Conservation (phyloP, 2,113 vertebrate genomes). For the Kobus ellipsiprymnus region DNA sequence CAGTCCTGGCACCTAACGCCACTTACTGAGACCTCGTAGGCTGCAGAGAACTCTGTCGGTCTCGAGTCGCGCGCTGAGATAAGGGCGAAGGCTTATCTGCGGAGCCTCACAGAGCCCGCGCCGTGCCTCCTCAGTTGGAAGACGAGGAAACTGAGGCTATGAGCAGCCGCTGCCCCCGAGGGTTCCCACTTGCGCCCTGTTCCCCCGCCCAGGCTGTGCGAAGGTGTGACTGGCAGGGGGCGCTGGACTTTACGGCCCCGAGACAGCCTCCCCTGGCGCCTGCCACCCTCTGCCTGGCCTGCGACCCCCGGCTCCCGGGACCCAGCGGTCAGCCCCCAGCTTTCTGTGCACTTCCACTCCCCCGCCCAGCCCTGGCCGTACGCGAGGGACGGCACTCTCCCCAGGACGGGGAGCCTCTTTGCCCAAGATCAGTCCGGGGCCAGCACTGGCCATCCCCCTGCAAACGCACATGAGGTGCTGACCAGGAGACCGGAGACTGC, state of each 20-base stretch:
- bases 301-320: background rate
- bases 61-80: background rate
- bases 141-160: background rate
- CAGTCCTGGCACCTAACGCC: background rate
- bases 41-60: background rate
- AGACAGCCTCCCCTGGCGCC: accelerated
- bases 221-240: background rate
- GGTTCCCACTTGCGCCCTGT: background rate
- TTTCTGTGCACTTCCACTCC: background rate
- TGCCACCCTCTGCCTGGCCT: background rate
- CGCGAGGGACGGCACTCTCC: background rate
- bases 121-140: background rate
- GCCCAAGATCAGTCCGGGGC: slow-evolving; percentile 66
- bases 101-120: background rate
- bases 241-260: background rate
- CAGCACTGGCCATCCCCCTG: slow-evolving; percentile 69
- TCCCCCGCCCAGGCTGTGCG: background rate
- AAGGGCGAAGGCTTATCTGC: background rate
- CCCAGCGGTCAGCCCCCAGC: background rate
- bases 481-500: slow-evolving; percentile 70
- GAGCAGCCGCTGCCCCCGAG: background rate
- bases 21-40: background rate
- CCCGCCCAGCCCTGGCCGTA: background rate
- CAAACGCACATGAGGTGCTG: slow-evolving; percentile 66
- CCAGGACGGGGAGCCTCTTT: background rate